phyloP scores from a whole-genome alignment of 2,888 invertebrate species.

The Cryptocephalus moraei region DNA sequence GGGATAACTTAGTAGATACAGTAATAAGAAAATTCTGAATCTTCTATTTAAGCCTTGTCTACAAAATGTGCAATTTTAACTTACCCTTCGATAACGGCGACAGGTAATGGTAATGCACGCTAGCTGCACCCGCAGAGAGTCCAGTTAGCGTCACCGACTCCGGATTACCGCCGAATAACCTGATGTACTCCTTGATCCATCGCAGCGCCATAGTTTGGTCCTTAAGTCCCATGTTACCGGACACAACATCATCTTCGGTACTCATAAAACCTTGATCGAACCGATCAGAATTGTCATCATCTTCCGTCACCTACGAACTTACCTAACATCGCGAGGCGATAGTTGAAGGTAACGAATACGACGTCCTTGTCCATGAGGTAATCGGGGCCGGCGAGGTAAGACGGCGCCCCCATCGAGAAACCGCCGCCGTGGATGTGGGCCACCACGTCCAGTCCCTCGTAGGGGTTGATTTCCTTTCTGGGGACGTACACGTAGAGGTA shows the following conservation, averaged over 20 bases:
- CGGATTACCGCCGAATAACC: conserved; percentile 33
- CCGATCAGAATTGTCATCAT: neutral
- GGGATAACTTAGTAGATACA: too few relatives aligned
- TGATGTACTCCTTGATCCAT: conserved; percentile 33
- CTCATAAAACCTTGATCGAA: conserved; percentile 28
- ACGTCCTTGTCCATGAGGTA: conserved; percentile 35
- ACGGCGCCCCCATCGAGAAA: conserved; percentile 36
- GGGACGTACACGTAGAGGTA: conserved; percentile 54
- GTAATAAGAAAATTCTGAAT: too few relatives aligned
- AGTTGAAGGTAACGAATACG: conserved; percentile 29
- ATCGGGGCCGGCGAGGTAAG: conserved; percentile 36
- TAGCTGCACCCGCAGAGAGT: conserved; percentile 32
- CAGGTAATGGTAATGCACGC: conserved; percentile 33
- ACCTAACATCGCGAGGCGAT: conserved; percentile 29
- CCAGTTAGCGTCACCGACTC: conserved; percentile 32
- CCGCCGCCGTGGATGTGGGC: conserved; percentile 41
- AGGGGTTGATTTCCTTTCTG: conserved; percentile 32
- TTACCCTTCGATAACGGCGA: conserved; percentile 28
- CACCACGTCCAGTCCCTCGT: conserved; percentile 35
- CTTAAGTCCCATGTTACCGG: conserved; percentile 34
- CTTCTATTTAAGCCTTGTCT: too few relatives aligned
- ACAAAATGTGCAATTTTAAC: neutral
- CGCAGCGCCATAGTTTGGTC: conserved; percentile 31
- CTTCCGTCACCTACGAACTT: conserved; percentile 3
- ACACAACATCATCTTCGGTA: conserved; percentile 30